Conservation (phyloP, 2,888 invertebrate species). For the Acleris laterana region DNA sequence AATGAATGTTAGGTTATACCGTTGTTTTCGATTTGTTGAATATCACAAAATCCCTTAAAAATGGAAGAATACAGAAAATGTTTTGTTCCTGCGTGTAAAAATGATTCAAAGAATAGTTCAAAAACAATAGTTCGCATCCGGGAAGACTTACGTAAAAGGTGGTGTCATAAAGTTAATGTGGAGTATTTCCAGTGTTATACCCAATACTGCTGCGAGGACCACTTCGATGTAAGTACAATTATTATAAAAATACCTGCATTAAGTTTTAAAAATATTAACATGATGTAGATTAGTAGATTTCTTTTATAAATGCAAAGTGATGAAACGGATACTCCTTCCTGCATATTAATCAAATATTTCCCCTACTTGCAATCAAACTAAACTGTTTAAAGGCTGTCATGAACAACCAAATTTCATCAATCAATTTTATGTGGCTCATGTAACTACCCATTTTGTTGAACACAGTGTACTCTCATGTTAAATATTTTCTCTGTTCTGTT, state of each 20-base stretch:
- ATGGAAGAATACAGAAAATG: not conserved
- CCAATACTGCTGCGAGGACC: slow-evolving; percentile 1
- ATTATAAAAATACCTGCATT: not conserved
- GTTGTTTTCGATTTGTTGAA: not conserved
- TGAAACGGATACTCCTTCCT: too few relatives aligned
- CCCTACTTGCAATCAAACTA: too few relatives aligned
- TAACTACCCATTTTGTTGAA: too few relatives aligned
- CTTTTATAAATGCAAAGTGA: not conserved
- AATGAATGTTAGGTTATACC: not conserved
- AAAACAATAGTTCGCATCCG: not conserved
- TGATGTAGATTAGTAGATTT: not conserved
- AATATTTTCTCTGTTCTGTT: too few relatives aligned
- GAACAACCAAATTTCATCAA: too few relatives aligned
- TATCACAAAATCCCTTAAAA: not conserved
- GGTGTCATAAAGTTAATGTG: not conserved
- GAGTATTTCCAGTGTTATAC: not conserved
- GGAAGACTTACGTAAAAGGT: not conserved
- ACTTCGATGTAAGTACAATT: not conserved
- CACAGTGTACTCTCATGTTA: too few relatives aligned
- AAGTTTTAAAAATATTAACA: not conserved
- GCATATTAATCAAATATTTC: too few relatives aligned
- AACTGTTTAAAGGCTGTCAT: too few relatives aligned
- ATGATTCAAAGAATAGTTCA: not conserved
- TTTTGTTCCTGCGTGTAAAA: not conserved
- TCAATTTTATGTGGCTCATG: too few relatives aligned